These are phyloP conservation scores for Decapterus maruadsi DNA, from an alignment of 2,797 vertebrate species.

Conservation along the genomic window DNA sequence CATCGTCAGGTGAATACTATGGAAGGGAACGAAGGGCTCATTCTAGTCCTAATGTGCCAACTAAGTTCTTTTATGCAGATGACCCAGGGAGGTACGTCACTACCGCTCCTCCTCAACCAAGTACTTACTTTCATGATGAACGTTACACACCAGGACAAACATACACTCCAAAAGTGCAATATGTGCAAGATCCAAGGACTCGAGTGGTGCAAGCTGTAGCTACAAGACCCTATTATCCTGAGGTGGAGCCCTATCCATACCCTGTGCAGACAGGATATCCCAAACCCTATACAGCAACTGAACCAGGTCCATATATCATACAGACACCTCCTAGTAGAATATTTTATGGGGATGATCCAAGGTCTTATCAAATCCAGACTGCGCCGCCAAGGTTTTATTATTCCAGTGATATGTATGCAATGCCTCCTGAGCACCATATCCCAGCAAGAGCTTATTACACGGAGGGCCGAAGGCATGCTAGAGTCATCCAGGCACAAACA, in stretches of 20 bases:
- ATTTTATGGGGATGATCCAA: slow-evolving; percentile 89
- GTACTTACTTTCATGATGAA: slow-evolving; percentile 86
- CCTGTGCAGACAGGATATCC: slow-evolving; percentile 81
- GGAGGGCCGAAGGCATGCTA: slow-evolving; percentile 89
- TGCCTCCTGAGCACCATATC: slow-evolving; percentile 87
- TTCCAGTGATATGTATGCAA: slow-evolving; percentile 83
- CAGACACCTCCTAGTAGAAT: slow-evolving; percentile 91
- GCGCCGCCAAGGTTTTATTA: slow-evolving; percentile 88
- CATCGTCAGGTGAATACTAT: slow-evolving; percentile 85
- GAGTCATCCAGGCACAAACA: slow-evolving; percentile 86
- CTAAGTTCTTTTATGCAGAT: slow-evolving; percentile 94
- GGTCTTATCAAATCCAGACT: slow-evolving; percentile 87
- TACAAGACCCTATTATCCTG: slow-evolving; percentile 85
- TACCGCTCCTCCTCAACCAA: slow-evolving; percentile 81
- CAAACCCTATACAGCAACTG: slow-evolving; percentile 86
- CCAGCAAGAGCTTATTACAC: slow-evolving; percentile 89
- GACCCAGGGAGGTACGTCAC: slow-evolving; percentile 87
- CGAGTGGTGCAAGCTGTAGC: slow-evolving; percentile 83
- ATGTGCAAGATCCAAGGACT: slow-evolving; percentile 87
- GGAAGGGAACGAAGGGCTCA: slow-evolving; percentile 90
- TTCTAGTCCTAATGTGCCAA: slow-evolving; percentile 87
- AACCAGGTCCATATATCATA: slow-evolving; percentile 89
- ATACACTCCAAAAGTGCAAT: slow-evolving; percentile 85
- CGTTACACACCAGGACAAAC: slow-evolving; percentile 83
- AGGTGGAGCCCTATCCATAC: slow-evolving; percentile 84